These are phyloP conservation scores for Ochotona princeps DNA, from an alignment of 2,113 vertebrate genomes.

Conservation along the genomic window DNA sequence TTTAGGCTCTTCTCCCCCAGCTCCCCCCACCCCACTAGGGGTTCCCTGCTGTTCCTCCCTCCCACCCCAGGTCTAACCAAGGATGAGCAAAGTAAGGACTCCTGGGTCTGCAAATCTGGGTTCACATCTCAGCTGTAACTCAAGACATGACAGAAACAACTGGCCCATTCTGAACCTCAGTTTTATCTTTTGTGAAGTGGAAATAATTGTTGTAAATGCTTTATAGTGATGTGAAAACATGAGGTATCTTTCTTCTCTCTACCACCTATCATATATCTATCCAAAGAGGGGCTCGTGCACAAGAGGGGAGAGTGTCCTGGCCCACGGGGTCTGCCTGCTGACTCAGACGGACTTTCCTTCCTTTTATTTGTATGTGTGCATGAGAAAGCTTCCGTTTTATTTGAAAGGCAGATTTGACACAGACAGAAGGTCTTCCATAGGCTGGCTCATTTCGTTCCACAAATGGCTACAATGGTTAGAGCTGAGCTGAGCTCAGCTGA, in stretches of 20 bases:
- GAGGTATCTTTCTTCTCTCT: background rate
- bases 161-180: background rate
- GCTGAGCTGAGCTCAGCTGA: no score
- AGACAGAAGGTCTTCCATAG: no score
- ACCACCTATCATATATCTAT: no score
- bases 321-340: rapidly evolving
- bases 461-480: no score
- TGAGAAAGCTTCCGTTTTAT: background rate
- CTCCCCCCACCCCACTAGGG: rapidly evolving
- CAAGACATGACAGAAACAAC: background rate
- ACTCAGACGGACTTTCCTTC: background rate
- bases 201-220: background rate
- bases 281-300: no score
- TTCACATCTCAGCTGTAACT: no score
- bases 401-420: no score
- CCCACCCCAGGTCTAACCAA: rapidly evolving
- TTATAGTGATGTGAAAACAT: background rate
- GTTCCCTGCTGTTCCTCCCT: rapidly evolving
- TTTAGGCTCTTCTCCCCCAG: no score
- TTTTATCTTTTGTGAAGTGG: background rate
- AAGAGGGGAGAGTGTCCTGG: background rate
- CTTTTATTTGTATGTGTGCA: background rate
- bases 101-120: no score
- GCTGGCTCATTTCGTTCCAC: no score
- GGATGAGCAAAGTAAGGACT: background rate